Conservation (phyloP, 2,888 invertebrate genomes). For the Napeogenes sylphis region DNA sequence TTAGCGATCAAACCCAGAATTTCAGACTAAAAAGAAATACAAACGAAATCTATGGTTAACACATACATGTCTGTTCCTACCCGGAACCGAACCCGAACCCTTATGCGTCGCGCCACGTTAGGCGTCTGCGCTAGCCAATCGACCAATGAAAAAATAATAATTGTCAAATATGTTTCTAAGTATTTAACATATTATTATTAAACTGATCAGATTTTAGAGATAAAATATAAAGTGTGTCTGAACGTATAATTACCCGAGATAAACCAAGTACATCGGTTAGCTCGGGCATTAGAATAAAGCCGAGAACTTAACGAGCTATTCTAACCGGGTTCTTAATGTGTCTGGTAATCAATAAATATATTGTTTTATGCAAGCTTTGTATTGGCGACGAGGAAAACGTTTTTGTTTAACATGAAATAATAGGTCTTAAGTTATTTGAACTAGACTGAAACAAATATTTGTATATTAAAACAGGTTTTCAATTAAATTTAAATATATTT, state of each 20-base stretch:
- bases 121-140: too few relatives aligned
- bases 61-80: too few relatives aligned
- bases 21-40: too few relatives aligned
- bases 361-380: conserved; percentile 36
- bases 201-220: conserved; percentile 19
- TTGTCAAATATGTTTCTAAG: too few relatives aligned
- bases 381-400: conserved; percentile 6
- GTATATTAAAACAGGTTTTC: too few relatives aligned
- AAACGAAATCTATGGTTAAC: too few relatives aligned
- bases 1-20: too few relatives aligned
- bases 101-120: too few relatives aligned
- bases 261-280: conserved; percentile 36
- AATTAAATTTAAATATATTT: too few relatives aligned
- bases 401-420: conserved; percentile 3
- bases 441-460: too few relatives aligned
- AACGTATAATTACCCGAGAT: conserved; percentile 37
- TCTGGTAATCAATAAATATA: conserved; percentile 41
- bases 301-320: conserved; percentile 44
- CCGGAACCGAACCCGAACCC: too few relatives aligned
- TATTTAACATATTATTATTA: not conserved
- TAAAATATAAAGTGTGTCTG: conserved; percentile 24
- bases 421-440: not conserved
- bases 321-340: conserved; percentile 41
- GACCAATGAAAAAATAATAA: too few relatives aligned
- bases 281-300: conserved; percentile 48